Evolutionary conservation across 2,113 vertebrate genomes (phyloP).

Genomic region (Geothlypis trichas): DNA sequence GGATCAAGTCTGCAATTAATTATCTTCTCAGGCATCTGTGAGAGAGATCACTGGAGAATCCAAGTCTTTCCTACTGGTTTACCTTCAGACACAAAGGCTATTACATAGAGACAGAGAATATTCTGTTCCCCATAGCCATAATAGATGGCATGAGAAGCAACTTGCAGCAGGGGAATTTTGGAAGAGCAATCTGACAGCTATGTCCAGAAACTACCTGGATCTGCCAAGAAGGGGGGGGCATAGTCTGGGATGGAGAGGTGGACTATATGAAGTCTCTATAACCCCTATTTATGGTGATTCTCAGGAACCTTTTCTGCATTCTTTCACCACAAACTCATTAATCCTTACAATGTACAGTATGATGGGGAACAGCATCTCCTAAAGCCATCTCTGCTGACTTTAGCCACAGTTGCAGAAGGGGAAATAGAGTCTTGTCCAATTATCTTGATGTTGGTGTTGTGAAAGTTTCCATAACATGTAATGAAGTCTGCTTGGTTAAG

Average conservation of each 20-base stretch:
- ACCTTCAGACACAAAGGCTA: not conserved
- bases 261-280: not conserved
- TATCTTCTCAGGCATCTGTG: not conserved
- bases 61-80: not conserved
- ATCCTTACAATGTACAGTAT: not conserved
- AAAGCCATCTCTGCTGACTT: not conserved
- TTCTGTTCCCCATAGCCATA: not conserved
- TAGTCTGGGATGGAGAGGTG: not conserved
- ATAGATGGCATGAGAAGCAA: not conserved
- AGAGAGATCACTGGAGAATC: not conserved
- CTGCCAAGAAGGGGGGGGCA: not conserved
- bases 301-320: not conserved
- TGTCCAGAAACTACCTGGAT: not conserved
- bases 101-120: not conserved
- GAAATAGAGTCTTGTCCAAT: not conserved
- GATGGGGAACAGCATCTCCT: not conserved
- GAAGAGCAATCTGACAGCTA: not conserved
- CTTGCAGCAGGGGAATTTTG: not conserved
- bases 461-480: slow-evolving; percentile 28
- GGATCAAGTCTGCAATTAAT: not conserved
- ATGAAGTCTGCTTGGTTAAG: not conserved
- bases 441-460: not conserved
- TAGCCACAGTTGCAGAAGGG: not conserved
- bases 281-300: not conserved
- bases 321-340: not conserved